These are phyloP conservation scores for Nesoenas mayeri DNA, from an alignment of 2,113 vertebrate genomes.

Conservation along the genomic window DNA sequence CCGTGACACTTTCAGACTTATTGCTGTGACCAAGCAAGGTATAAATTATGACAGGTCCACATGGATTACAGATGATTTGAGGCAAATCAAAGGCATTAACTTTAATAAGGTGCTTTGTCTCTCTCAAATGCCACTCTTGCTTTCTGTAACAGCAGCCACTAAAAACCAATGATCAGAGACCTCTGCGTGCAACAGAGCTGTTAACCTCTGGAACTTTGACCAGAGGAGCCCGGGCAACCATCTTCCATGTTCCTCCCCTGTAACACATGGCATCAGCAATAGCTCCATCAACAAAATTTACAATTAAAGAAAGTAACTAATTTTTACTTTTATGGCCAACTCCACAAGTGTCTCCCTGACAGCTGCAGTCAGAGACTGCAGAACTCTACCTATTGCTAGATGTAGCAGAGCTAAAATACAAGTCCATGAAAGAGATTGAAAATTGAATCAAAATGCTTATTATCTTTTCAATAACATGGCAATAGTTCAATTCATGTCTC, in stretches of 20 bases:
- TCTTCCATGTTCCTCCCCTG: not conserved
- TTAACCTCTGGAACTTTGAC: conserved; percentile 17
- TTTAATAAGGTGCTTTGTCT: conserved; percentile 45
- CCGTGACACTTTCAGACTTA: conserved; percentile 22
- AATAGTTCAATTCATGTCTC: not conserved
- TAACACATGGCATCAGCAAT: not conserved
- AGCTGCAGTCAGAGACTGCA: not conserved
- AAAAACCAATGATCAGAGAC: conserved; percentile 35
- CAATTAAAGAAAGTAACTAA: fast-evolving
- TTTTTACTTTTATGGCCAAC: not conserved
- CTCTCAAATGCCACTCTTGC: not conserved
- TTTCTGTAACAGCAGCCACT: conserved; percentile 15
- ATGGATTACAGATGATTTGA: conserved; percentile 27
- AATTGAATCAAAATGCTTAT: not conserved
- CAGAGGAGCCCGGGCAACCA: not conserved
- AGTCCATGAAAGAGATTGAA: not conserved
- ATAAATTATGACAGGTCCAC: conserved; percentile 45
- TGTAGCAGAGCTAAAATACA: not conserved
- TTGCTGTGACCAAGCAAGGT: not conserved
- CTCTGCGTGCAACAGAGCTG: not conserved
- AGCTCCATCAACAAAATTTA: not conserved
- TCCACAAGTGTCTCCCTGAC: not conserved
- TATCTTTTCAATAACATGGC: not conserved
- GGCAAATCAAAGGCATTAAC: conserved; percentile 55
- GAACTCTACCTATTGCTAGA: fast-evolving